These are phyloP conservation scores for Drosophila barbarae DNA, from an alignment of 2,888 invertebrate genomes.

Conservation along the genomic window DNA sequence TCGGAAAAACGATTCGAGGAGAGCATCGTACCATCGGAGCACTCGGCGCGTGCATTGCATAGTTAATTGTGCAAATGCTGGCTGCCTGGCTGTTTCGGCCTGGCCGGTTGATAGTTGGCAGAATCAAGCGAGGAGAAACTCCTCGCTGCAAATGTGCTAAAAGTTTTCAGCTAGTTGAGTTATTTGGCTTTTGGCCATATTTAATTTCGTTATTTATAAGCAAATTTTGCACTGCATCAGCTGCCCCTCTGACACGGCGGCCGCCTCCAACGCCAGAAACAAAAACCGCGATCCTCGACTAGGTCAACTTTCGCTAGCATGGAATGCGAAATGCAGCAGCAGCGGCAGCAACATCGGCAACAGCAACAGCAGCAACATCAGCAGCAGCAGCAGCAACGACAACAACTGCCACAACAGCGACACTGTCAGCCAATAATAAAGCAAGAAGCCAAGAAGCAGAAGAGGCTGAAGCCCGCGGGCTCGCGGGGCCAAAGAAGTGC, in stretches of 20 bases:
- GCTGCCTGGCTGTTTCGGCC: slow-evolving; percentile 44
- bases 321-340: slow-evolving; percentile 71
- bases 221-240: slow-evolving; percentile 67
- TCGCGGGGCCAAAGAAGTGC: slow-evolving; percentile 50
- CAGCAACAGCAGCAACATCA: slow-evolving; percentile 21
- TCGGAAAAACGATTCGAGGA: slow-evolving; percentile 11
- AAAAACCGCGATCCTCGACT: slow-evolving; percentile 66
- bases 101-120: slow-evolving; percentile 38
- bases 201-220: slow-evolving; percentile 74
- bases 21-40: slow-evolving; percentile 25
- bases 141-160: slow-evolving; percentile 59
- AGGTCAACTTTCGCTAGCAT: slow-evolving; percentile 78
- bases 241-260: slow-evolving; percentile 19
- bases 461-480: slow-evolving; percentile 20
- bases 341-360: slow-evolving; percentile 7
- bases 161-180: slow-evolving; percentile 48
- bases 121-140: slow-evolving; percentile 50
- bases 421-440: slow-evolving; percentile 74
- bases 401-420: slow-evolving; percentile 45
- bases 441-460: slow-evolving; percentile 47
- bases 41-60: slow-evolving; percentile 67
- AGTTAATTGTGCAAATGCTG: slow-evolving; percentile 65
- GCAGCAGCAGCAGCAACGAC: slow-evolving; percentile 26
- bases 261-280: slow-evolving; percentile 42
- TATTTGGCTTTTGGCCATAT: slow-evolving; percentile 67